phyloP scores from a whole-genome alignment of 2,113 vertebrate species.

The Elachura formosa region DNA sequence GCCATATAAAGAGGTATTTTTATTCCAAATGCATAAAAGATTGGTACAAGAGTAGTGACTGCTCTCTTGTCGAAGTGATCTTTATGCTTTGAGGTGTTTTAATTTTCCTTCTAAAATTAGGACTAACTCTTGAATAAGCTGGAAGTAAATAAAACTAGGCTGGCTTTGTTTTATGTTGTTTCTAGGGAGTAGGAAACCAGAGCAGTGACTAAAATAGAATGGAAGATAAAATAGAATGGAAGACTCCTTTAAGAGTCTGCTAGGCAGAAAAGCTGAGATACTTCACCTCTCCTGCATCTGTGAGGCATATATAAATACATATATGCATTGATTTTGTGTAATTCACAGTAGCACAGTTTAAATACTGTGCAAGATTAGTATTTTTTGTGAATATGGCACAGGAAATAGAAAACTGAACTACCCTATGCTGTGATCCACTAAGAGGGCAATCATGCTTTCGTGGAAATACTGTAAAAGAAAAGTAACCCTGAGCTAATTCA shows the following conservation, averaged over 20 bases:
- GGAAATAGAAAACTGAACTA: background rate
- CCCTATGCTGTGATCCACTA: background rate
- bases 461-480: background rate
- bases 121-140: background rate
- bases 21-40: background rate
- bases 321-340: background rate
- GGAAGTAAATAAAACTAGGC: background rate
- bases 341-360: background rate
- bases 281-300: background rate
- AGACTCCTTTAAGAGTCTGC: background rate
- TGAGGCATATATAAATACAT: background rate
- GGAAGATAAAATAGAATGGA: background rate
- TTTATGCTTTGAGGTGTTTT: fast-evolving
- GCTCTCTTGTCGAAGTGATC: background rate
- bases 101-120: background rate
- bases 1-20: background rate
- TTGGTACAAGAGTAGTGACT: background rate
- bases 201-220: background rate
- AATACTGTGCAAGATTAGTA: background rate
- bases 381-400: background rate
- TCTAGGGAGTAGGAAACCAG: background rate
- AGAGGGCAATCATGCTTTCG: background rate
- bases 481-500: background rate
- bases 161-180: background rate
- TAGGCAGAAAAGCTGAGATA: background rate